Percentiles rank a stretch among this genome's conserved stretches.
These are phyloP conservation scores for Peromyscus melanophrys DNA, from an alignment of 2,797 vertebrate genomes.

Conservation along the genomic window DNA sequence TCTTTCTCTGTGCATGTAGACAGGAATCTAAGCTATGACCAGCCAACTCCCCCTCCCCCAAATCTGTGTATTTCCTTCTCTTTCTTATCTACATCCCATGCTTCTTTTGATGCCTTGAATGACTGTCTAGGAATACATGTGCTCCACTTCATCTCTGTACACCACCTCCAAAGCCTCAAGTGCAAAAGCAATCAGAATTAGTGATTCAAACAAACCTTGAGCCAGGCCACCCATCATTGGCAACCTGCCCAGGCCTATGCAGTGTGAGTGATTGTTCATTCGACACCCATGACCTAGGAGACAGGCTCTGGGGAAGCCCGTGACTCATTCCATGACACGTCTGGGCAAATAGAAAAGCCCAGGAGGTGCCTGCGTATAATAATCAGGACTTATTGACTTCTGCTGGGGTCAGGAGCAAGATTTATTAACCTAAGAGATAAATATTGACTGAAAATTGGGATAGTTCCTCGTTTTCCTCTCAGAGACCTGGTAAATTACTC, in stretches of 20 bases:
- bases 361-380: constrained; percentile 84
- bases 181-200: constrained; percentile 78
- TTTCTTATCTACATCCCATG: background rate
- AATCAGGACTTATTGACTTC: constrained; percentile 88
- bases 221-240: constrained; percentile 69
- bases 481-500: constrained; percentile 85
- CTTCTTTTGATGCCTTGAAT: background rate
- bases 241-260: constrained; percentile 80
- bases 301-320: constrained; percentile 84
- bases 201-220: constrained; percentile 76
- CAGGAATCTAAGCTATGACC: background rate
- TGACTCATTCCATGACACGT: constrained; percentile 85
- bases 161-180: background rate
- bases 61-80: background rate
- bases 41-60: background rate
- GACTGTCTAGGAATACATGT: background rate
- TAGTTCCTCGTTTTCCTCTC: constrained; percentile 73
- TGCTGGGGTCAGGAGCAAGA: constrained; percentile 87
- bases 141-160: background rate
- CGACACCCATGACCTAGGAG: constrained; percentile 82
- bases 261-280: constrained; percentile 83
- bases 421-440: constrained; percentile 90
- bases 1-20: background rate
- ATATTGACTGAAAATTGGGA: constrained; percentile 89
- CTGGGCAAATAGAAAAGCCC: constrained; percentile 83